Conservation (phyloP, 2,888 invertebrate species). For the Synergus umbraculus region DNA sequence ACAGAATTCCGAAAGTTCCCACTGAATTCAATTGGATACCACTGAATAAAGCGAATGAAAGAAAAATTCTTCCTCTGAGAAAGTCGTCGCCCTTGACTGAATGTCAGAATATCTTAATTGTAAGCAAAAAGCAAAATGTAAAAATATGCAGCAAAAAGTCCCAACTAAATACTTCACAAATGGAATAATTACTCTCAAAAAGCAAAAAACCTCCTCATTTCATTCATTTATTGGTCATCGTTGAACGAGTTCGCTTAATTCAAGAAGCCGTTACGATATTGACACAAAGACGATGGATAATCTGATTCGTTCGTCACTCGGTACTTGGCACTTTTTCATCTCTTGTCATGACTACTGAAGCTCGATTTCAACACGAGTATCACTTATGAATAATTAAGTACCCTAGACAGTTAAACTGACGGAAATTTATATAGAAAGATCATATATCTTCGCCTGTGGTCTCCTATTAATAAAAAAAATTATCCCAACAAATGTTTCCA, state of each 20-base stretch:
- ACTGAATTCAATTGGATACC: no score
- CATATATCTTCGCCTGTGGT: background rate
- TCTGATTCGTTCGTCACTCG: constrained; percentile 33
- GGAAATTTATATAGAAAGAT: background rate
- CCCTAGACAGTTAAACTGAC: constrained; percentile 5
- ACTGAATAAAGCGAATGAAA: background rate
- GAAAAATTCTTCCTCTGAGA: constrained; percentile 11
- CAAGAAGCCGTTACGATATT: constrained; percentile 38
- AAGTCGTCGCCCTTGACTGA: constrained; percentile 24
- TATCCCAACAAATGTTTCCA: background rate
- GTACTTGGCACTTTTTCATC: constrained; percentile 30
- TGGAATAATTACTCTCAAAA: constrained; percentile 28
- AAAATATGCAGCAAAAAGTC: constrained; percentile 4
- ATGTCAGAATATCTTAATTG: constrained; percentile 4
- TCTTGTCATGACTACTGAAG: constrained; percentile 19
- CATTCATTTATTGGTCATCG: constrained; percentile 27
- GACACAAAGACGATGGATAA: constrained; percentile 38
- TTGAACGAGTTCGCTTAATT: constrained; percentile 20
- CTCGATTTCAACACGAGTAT: constrained; percentile 30
- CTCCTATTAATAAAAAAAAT: background rate
- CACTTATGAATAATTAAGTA: constrained; percentile 36
- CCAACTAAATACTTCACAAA: background rate
- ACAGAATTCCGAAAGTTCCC: no score
- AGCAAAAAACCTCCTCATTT: background rate
- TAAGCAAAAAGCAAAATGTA: background rate